Evolutionary conservation across 2,888 invertebrate species (phyloP).

Genomic region (Neoaliturus tenellus): DNA sequence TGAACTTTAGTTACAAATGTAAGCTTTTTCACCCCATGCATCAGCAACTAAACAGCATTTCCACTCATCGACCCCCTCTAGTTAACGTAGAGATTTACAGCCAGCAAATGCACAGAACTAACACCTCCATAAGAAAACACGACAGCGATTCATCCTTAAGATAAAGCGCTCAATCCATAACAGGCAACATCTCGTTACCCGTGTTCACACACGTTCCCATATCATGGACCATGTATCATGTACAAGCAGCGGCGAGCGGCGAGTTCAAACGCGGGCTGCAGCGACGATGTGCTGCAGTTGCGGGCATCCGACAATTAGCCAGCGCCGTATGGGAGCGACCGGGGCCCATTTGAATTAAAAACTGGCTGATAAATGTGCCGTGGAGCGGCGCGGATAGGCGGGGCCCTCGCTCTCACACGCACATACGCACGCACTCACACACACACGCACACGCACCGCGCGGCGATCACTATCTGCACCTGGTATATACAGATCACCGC

Average conservation of each 20-base stretch:
- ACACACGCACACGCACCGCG: background rate
- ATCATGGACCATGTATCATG: background rate
- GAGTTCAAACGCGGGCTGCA: background rate
- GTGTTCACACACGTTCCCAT: background rate
- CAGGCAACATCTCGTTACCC: background rate
- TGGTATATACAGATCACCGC: background rate
- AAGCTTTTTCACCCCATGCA: too few relatives aligned
- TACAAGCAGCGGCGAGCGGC: background rate
- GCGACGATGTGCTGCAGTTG: background rate
- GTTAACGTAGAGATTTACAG: too few relatives aligned
- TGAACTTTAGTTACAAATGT: too few relatives aligned
- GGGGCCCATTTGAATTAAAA: constrained; percentile 11
- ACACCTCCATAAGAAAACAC: background rate
- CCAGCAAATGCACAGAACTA: too few relatives aligned
- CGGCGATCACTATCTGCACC: constrained; percentile 6
- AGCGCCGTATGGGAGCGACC: background rate
- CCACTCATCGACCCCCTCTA: too few relatives aligned
- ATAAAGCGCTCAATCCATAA: background rate
- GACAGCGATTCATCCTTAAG: background rate
- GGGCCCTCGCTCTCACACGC: background rate
- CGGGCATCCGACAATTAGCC: background rate
- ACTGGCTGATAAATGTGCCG: constrained; percentile 15
- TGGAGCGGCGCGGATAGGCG: background rate
- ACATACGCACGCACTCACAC: background rate
- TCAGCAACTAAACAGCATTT: too few relatives aligned